Conservation (phyloP, 2,888 invertebrate species). For the Blastobasis lacticolella region DNA sequence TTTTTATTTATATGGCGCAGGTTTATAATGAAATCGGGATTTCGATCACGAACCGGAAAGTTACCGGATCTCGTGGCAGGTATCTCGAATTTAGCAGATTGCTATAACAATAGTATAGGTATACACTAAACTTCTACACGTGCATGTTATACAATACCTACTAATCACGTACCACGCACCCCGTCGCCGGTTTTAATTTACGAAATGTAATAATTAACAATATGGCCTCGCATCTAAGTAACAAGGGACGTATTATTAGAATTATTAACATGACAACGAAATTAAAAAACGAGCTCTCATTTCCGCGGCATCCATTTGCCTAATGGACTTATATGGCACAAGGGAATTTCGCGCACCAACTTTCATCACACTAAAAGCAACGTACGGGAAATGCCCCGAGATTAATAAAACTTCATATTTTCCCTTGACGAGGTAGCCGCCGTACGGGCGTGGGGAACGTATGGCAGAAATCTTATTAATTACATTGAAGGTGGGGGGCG, state of each 20-base stretch:
- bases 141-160: too few species aligned
- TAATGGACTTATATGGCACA: slow-evolving; percentile 68
- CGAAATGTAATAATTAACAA: slow-evolving; percentile 40
- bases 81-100: too few species aligned
- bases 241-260: slow-evolving; percentile 50
- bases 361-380: slow-evolving; percentile 71
- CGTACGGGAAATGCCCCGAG: slow-evolving; percentile 63
- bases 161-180: too few species aligned
- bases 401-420: slow-evolving; percentile 64
- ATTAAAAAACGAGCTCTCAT: slow-evolving; percentile 67
- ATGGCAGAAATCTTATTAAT: slow-evolving; percentile 10
- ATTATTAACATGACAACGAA: slow-evolving; percentile 61
- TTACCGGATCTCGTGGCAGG: too few species aligned
- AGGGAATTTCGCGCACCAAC: slow-evolving; percentile 58
- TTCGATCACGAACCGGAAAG: too few species aligned
- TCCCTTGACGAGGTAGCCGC: slow-evolving; percentile 30
- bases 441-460: slow-evolving; percentile 7
- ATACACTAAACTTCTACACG: too few species aligned
- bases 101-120: too few species aligned
- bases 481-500: not conserved
- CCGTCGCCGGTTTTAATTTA: slow-evolving; percentile 19
- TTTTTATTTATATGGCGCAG: too few species aligned
- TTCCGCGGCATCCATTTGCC: slow-evolving; percentile 64
- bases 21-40: too few species aligned
- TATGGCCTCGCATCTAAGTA: slow-evolving; percentile 22